A percentile compares a stretch with the other conserved stretches of the same genome.
Evolutionary conservation across 2,888 invertebrate genomes (phyloP).

Genomic region (Callyntrura sp.): DNA sequence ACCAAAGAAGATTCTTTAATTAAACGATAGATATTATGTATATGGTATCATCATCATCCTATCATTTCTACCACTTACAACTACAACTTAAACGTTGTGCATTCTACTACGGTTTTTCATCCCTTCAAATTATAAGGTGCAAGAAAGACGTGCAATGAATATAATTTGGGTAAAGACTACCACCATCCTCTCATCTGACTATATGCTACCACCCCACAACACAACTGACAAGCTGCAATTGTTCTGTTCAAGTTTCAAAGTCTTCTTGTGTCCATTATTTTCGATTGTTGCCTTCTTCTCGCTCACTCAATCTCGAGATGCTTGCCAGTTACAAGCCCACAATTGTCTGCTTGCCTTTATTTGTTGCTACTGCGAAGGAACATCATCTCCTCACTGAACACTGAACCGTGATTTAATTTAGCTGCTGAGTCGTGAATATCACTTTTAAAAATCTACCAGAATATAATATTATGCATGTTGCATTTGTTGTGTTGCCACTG

Average conservation of each 20-base stretch:
- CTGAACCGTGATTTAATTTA: conserved; percentile 73
- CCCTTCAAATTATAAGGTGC: background rate
- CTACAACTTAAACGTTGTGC: too few relatives aligned
- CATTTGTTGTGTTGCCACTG: background rate
- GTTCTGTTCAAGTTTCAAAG: background rate
- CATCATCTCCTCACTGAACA: conserved; percentile 36
- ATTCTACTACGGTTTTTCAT: conserved; percentile 39
- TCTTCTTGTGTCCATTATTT: background rate
- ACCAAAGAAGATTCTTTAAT: background rate
- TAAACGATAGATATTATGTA: conserved; percentile 6
- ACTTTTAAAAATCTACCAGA: conserved; percentile 36
- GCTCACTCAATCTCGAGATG: background rate
- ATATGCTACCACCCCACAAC: background rate
- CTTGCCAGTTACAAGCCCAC: background rate
- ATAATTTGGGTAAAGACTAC: background rate
- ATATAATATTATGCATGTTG: background rate
- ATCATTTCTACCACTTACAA: too few relatives aligned
- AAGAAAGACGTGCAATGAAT: conserved; percentile 27
- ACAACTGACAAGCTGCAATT: background rate
- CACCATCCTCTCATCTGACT: too few relatives aligned
- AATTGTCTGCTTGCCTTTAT: background rate
- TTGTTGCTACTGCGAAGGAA: conserved; percentile 3
- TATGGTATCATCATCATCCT: background rate
- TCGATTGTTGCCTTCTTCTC: background rate
- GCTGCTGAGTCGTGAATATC: conserved; percentile 77